Percentiles rank a stretch among this genome's conserved stretches.
Evolutionary conservation across 2,888 invertebrate genomes (phyloP).

Genomic region (Dynastes maya): DNA sequence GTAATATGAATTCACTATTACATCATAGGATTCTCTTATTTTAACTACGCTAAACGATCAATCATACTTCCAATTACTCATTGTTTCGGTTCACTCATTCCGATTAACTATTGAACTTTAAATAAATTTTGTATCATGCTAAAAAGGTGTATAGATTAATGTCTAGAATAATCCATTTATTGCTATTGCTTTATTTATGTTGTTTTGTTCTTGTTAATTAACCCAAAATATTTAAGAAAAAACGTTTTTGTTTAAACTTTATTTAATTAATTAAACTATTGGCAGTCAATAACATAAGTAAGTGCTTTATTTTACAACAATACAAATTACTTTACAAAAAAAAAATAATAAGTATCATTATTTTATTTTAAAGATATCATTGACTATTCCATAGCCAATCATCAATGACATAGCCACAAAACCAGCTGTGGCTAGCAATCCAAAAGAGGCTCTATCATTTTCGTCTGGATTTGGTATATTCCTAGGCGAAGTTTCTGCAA

Average conservation of each 20-base stretch:
- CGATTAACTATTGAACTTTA: too few species aligned
- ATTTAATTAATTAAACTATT: too few species aligned
- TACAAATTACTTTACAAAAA: background rate
- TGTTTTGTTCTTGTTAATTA: too few species aligned
- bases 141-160: too few species aligned
- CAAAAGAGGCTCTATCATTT: slow-evolving; percentile 46
- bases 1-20: too few species aligned
- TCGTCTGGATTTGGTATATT: slow-evolving; percentile 30
- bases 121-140: too few species aligned
- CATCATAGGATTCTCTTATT: background rate
- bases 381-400: slow-evolving; percentile 44
- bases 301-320: background rate
- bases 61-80: slow-evolving; percentile 3
- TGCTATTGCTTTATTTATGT: too few species aligned
- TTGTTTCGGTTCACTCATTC: too few species aligned
- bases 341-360: slow-evolving; percentile 8
- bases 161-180: too few species aligned
- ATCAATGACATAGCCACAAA: slow-evolving; percentile 46
- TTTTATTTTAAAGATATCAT: slow-evolving; percentile 49
- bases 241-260: too few species aligned
- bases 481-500: slow-evolving; percentile 19
- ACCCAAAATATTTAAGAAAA: too few species aligned
- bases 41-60: background rate
- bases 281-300: background rate
- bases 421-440: slow-evolving; percentile 45